These are phyloP conservation scores for Stenotaenia linearis DNA, from an alignment of 2,888 invertebrate species.

Conservation along the genomic window DNA sequence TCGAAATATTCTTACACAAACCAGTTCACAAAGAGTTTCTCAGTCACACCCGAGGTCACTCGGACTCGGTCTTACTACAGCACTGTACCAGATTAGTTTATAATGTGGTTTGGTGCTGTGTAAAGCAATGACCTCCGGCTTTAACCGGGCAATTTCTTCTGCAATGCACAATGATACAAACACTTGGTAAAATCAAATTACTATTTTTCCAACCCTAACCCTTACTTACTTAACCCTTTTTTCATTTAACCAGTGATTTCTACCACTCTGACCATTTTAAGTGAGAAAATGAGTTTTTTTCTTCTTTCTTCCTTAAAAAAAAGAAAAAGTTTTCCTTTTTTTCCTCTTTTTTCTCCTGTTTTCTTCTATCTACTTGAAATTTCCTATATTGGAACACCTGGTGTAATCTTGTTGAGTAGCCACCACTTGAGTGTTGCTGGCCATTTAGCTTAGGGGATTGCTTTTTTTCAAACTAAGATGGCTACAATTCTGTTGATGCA, in stretches of 20 bases:
- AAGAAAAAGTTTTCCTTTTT: no score
- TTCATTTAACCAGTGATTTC: no score
- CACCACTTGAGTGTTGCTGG: conserved; percentile 26
- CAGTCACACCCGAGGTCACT: background rate
- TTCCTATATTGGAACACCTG: conserved; percentile 16
- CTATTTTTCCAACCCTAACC: no score
- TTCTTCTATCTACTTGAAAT: conserved; percentile 1
- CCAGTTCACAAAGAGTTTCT: background rate
- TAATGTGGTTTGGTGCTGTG: background rate
- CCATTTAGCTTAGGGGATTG: conserved; percentile 16
- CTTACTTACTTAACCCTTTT: no score
- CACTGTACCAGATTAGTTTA: background rate
- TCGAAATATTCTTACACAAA: no score
- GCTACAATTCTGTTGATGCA: background rate
- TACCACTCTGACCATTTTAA: no score
- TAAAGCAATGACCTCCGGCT: background rate
- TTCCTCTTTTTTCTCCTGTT: background rate
- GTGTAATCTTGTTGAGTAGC: conserved; percentile 24
- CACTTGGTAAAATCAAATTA: background rate
- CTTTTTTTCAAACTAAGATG: conserved; percentile 5
- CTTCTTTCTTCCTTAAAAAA: no score
- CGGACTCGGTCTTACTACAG: background rate
- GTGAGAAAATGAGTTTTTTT: no score
- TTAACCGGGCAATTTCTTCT: background rate
- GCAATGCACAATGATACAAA: no score